Evolutionary conservation across 2,797 vertebrate species (phyloP), one percentile per base, ranked within the genome.

Genomic region (Balearica regulorum): DNA sequence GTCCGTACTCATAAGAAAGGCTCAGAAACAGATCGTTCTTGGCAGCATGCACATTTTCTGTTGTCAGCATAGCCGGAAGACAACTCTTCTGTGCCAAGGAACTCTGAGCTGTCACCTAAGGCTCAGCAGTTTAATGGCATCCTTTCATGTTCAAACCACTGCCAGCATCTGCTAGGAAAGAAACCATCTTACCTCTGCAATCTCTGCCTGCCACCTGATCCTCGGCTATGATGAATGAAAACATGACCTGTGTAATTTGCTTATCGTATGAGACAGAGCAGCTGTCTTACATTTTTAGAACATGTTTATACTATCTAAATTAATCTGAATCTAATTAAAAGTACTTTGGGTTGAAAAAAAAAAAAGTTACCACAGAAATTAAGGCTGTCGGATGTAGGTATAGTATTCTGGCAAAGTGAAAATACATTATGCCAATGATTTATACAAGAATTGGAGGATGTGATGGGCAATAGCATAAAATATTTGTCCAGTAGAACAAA

Each of bases 311-410:
- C 65, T 91, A 89, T 57, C 75, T 80, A 82, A 92, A 91, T 93
- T 70, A 83, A 88, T 96, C 78, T 95, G 94, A 97, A 95, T 90
- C 86, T 96, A 97, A 95, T 90, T 96, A 94, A 93, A 96, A 79
- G 73, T 89, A 80, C 95, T 95, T 92, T 72, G 72, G 61, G 43
- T 70, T 72, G 35, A 22, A 71, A 94, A 87, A 94, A 29, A 75
- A 94, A 87, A 94, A 94, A 51, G 44, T 60, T 64, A 83, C 41
- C 77, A 60, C 51, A 84, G 84, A 92, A 94, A 93, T 91, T 37
- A 84, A 97, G 90, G 46, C 53, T 33, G 79, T 37, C 6, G 20
- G 64, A 84, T 75, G 77, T 69, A 82, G 66, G 55, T 95, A 57
- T 20, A 87, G 55, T 31, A 33, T 15, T 60, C 65, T 78, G 53